Conservation (phyloP, 2,113 vertebrate genomes). For the Echinops telfairi region DNA sequence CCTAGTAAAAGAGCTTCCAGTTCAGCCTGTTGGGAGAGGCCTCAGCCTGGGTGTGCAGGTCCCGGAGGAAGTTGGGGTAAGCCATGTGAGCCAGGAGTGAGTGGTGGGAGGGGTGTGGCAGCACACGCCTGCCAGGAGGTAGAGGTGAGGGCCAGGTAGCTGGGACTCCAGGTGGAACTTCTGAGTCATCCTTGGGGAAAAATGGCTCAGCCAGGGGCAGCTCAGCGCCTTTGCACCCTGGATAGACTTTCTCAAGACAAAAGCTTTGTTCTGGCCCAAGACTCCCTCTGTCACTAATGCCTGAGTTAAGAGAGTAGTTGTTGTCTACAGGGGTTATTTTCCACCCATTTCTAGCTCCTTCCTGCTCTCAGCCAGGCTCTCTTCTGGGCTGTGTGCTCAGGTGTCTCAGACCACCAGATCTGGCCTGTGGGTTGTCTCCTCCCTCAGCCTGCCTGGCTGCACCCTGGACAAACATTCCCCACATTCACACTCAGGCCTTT, state of each 20-base stretch:
- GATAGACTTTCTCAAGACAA: no score
- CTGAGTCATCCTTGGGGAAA: not conserved
- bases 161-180: not conserved
- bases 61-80: not conserved
- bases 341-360: conserved; percentile 24
- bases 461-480: conserved; percentile 54
- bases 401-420: conserved; percentile 1
- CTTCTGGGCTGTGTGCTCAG: not conserved
- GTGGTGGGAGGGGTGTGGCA: not conserved
- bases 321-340: conserved; percentile 28
- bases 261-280: no score
- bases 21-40: not conserved
- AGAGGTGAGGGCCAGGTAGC: not conserved
- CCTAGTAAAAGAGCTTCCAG: not conserved
- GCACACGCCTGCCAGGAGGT: not conserved
- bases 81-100: not conserved
- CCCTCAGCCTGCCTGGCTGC: not conserved
- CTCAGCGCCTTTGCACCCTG: no score
- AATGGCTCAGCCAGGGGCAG: no score
- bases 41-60: not conserved
- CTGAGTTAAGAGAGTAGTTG: conserved; percentile 24
- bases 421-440: conserved; percentile 1
- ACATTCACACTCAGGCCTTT: conserved; percentile 35
- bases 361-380: not conserved
- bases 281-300: not conserved